Base-by-base conservation (phyloP, 2,797 vertebrate genomes). In the Pseudochromis fuscus region DNA sequence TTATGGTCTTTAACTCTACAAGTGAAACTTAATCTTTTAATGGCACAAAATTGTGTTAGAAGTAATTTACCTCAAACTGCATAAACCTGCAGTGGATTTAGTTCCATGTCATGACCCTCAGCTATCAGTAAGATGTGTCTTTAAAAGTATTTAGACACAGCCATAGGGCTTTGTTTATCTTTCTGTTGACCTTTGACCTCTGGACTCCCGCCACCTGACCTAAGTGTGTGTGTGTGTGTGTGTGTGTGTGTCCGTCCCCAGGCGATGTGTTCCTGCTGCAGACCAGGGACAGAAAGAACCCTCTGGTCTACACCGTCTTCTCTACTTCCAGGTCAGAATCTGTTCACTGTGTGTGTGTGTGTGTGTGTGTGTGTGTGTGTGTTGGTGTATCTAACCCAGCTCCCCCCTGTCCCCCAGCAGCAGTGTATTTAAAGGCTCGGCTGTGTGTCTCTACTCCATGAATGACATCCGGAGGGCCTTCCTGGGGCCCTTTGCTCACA, bases 401-500 rank as follows among this genome's bases (percentile, higher is more conserved):
- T 72, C 30, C 61, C n/a, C 45, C 61, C 51, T 85, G 25, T 84
- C 49, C 69, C 67, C 79, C 81, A 72, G 69, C 93, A 99, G 98
- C 79, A 96, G 95, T 57, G 89, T 99, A 84, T 98, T 99, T 90
- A 95, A 95, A 88, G 97, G 98, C 80, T 99, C 97, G 0, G 98
- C 97, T 0, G 90, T 99, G 73, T 99, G 98, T 6, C 83, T 96
- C 57, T 99, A 99, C 91, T 96, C 95, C 84, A 99, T 99, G 97
- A 96, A 95, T 0, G 98, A 99, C 71, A 96, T 99, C 79, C 97
- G 98, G 25, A 94, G 97, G 74, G 96, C 97, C 50, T 99, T 99
- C 93, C 92, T 99, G 93, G 98, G 98, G 64, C 98, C 98, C 13
- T 99, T 99, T 8, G 97, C 98, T 1, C 97, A 99, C 92, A 99